Evolutionary conservation across 1,140 invertebrate genomes (phyloP).

Genomic region (Nylanderia fulva): DNA sequence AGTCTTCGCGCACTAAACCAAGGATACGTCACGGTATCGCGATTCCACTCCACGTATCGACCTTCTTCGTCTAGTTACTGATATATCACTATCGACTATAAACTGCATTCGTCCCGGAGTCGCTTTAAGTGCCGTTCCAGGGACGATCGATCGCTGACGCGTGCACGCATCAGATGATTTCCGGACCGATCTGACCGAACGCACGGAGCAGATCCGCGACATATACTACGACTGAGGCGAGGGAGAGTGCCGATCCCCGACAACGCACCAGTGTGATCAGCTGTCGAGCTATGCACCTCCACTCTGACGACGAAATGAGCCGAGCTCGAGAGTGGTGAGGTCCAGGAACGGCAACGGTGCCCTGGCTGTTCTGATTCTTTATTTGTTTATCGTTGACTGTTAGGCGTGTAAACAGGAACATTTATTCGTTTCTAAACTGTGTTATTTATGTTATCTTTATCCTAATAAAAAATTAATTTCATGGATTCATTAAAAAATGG

Average conservation of each 20-base stretch:
- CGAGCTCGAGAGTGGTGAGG: conserved; percentile 56
- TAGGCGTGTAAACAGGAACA: neutral
- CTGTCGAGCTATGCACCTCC: conserved; percentile 70
- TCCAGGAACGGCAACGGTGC: conserved; percentile 49
- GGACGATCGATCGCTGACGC: conserved; percentile 20
- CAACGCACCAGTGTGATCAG: conserved; percentile 71
- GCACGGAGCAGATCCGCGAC: conserved; percentile 33
- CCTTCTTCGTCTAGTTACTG: conserved; percentile 33
- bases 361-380: neutral
- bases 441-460: neutral
- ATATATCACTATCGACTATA: conserved; percentile 13
- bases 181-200: neutral
- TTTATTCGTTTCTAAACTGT: neutral
- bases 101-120: conserved; percentile 35
- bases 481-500: neutral
- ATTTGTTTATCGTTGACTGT: conserved; percentile 2
- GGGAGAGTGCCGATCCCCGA: conserved; percentile 49
- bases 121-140: neutral
- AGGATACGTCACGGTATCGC: neutral
- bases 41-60: conserved; percentile 29
- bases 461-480: neutral
- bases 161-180: neutral
- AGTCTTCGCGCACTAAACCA: conserved; percentile 11
- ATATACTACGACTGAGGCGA: conserved; percentile 45
- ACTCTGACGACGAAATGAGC: conserved; percentile 65